These are phyloP conservation scores for Protonibea diacanthus DNA, from an alignment of 2,797 vertebrate genomes.

Conservation along the genomic window DNA sequence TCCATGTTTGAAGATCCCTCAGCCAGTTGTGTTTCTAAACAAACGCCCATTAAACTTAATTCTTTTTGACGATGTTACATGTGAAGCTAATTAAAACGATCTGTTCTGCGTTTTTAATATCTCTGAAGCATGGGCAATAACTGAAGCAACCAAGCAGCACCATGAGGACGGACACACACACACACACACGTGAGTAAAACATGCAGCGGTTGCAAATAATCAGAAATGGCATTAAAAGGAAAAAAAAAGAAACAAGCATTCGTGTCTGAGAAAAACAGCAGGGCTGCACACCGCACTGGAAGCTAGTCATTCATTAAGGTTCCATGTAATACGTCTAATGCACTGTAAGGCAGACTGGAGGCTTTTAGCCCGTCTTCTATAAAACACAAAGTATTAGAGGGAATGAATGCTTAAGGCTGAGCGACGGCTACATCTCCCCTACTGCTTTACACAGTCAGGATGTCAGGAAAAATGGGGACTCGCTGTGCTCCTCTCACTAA, in stretches of 20 bases:
- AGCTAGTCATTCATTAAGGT: slow-evolving; percentile 53
- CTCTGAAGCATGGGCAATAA: slow-evolving; percentile 32
- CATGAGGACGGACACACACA: slow-evolving; percentile 27
- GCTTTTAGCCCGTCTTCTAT: slow-evolving; percentile 65
- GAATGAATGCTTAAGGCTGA: slow-evolving; percentile 65
- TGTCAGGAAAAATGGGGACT: slow-evolving; percentile 64
- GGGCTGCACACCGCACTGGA: slow-evolving; percentile 48
- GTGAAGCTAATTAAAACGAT: slow-evolving; percentile 61
- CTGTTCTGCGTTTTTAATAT: slow-evolving; percentile 43
- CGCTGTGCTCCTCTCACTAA: slow-evolving; percentile 65
- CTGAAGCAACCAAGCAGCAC: slow-evolving; percentile 5
- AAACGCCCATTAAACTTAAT: slow-evolving; percentile 57
- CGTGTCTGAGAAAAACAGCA: slow-evolving; percentile 53
- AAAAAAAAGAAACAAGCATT: slow-evolving; percentile 19
- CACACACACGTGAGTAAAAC: slow-evolving; percentile 29
- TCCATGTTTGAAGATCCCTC: slow-evolving; percentile 19
- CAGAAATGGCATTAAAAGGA: slow-evolving; percentile 37
- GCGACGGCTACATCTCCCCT: slow-evolving; percentile 65
- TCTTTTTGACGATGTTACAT: slow-evolving; percentile 36
- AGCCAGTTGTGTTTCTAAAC: slow-evolving; percentile 44
- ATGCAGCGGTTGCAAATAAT: slow-evolving; percentile 33
- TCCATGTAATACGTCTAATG: slow-evolving; percentile 56
- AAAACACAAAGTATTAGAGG: slow-evolving; percentile 74
- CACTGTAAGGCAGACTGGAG: slow-evolving; percentile 56
- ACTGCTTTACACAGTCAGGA: slow-evolving; percentile 80